A percentile compares a stretch with the other conserved stretches of the same genome.
Conservation (phyloP, 2,888 invertebrate genomes). For the Augiades crinisus region DNA sequence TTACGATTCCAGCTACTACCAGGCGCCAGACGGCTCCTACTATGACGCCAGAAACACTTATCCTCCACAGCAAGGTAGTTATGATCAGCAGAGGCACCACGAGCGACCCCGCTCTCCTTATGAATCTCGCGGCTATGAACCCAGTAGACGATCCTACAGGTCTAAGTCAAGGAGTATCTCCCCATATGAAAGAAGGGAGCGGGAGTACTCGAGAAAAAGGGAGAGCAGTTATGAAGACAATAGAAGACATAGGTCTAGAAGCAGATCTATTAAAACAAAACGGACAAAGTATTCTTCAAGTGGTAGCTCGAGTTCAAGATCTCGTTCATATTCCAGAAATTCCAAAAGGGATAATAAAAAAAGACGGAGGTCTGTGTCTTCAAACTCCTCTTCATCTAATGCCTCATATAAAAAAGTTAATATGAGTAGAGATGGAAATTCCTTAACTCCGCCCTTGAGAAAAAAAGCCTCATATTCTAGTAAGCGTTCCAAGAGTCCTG, state of each 20-base stretch:
- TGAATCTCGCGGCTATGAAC: constrained; percentile 42
- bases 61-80: constrained; percentile 37
- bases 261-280: constrained; percentile 43
- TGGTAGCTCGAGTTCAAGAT: constrained; percentile 57
- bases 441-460: constrained; percentile 49
- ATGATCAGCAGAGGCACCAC: constrained; percentile 39
- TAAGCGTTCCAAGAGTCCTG: constrained; percentile 41
- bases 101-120: constrained; percentile 44
- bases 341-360: constrained; percentile 46
- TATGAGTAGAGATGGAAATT: constrained; percentile 40
- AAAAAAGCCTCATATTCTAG: constrained; percentile 43
- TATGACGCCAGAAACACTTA: constrained; percentile 45
- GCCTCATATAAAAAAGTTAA: constrained; percentile 49
- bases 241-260: constrained; percentile 45
- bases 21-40: constrained; percentile 47
- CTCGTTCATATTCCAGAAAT: constrained; percentile 54
- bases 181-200: constrained; percentile 51
- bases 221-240: constrained; percentile 49
- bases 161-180: constrained; percentile 58
- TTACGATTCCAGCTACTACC: constrained; percentile 60
- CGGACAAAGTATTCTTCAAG: constrained; percentile 62
- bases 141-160: constrained; percentile 44
- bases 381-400: constrained; percentile 56
- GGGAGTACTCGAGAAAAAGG: constrained; percentile 53
- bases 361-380: constrained; percentile 49